Evolutionary conservation across 2,888 invertebrate species (phyloP), one percentile per base, ranked within the genome.

Genomic region (Drosophila mimica): DNA sequence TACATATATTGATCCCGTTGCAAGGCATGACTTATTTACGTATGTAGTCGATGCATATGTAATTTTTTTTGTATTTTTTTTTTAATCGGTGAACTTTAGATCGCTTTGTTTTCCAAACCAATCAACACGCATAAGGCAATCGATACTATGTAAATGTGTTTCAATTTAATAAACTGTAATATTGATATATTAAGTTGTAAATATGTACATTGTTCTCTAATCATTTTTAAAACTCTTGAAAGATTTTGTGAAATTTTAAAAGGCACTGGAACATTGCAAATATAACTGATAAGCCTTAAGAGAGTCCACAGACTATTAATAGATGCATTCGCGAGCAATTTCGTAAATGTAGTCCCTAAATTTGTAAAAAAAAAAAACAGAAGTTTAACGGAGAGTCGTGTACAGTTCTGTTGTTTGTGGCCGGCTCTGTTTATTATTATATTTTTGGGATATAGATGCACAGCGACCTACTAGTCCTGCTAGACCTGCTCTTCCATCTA

Each of bases 131-230:
- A 40, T 17, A 56, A 40, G 28, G 30, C 56, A 56, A 40, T 56
- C 56, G 28, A 56, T 38, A 40, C n/a, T 28, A 36, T 38, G 17
- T 54, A 38, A 56, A 38, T n/a, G 38, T 28, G n/a, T 56, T 56
- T 56, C 56, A 40, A 30, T n/a, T 8, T 15, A 56, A 56, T 56
- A 56, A 40, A 56, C 17, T 54, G 25, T 56, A 56, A 28, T 56
- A 28, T 11, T 38, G 13, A 17, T 25, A 43, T 38, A 25, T 34
- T n/a, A 11, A 11, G 7, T 25, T 17, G 34, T 20, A 46, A 15
- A 13, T 46, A 46, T 20, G 46, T 15, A 20, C 13, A 46, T 20
- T 13, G 46, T 46, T 20, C 20, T 20, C 46, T 15, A 15, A 20
- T 20, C 46, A 46, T 20, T 46, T 15, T 20, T 15, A 20, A 46